Percentiles rank a stretch among this genome's conserved stretches.
These are phyloP conservation scores for Ceratoteleas bidentatus DNA, from an alignment of 1,140 invertebrate species.

Conservation along the genomic window DNA sequence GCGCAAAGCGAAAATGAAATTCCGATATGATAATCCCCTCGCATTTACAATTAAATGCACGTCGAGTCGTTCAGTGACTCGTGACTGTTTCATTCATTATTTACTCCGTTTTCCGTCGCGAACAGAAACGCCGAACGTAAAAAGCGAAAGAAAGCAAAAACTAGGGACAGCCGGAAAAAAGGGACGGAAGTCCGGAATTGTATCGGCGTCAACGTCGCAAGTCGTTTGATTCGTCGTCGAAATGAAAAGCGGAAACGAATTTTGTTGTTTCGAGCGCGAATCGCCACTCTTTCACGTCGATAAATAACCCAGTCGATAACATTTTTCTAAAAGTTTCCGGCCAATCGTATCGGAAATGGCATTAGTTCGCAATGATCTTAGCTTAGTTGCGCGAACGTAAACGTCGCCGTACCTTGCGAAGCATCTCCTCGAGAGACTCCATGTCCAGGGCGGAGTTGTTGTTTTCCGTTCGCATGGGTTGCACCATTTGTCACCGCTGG, in stretches of 20 bases:
- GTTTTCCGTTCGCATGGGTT: slow-evolving; percentile 82
- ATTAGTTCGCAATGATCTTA: slow-evolving; percentile 56
- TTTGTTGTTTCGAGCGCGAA: not conserved
- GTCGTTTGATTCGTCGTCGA: not conserved
- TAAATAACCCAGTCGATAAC: slow-evolving; percentile 32
- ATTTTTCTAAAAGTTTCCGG: slow-evolving; percentile 37
- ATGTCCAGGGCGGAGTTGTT: slow-evolving; percentile 88
- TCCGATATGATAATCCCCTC: slow-evolving; percentile 11
- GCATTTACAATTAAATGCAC: slow-evolving; percentile 17
- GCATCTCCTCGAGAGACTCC: slow-evolving; percentile 91
- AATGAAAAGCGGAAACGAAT: not conserved
- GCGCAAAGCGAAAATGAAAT: slow-evolving; percentile 8
- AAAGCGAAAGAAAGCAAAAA: not conserved
- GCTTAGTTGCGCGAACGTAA: slow-evolving; percentile 39
- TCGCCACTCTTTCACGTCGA: slow-evolving; percentile 10
- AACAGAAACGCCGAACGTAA: too few relatives aligned
- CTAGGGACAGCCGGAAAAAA: not conserved
- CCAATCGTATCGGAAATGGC: slow-evolving; percentile 37
- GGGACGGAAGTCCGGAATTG: not conserved
- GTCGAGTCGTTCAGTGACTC: slow-evolving; percentile 5
- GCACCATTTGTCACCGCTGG: slow-evolving; percentile 75
- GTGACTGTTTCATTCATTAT: not conserved
- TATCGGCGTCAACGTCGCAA: too few relatives aligned
- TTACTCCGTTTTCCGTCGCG: too few relatives aligned
- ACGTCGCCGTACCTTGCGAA: slow-evolving; percentile 86